Evolutionary conservation across 1,140 invertebrate species (phyloP), one percentile per base, ranked within the genome.

Genomic region (Zeugodacus cucurbitae): DNA sequence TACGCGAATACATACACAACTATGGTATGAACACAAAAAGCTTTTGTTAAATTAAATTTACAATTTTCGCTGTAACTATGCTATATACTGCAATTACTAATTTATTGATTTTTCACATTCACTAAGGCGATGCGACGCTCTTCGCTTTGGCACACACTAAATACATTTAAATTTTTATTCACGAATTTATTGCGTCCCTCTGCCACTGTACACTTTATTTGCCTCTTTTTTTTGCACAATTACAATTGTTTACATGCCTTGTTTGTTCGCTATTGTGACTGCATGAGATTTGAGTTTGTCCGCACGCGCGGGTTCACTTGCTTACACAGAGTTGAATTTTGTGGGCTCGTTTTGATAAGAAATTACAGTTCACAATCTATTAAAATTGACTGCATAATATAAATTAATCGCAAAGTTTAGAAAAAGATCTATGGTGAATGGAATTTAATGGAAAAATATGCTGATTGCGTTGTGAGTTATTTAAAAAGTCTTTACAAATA

Each of bases 131-230:
- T 48, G 74, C 22, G 44, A 82, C 74, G 74, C 41, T 82, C n/a
- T 48, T 82, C 37, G 37, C 74, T 82, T 82, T 82, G 74, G 74
- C 74, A 82, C 74, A 82, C 74, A 48, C 74, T 82, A 82, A 54
- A 82, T 82, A 82, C 74, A 82, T 82, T 82, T 82, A 82, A 82
- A 82, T 48, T 82, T 82, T 82, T 82, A 82, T 82, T 82, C 74
- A 82, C 74, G 74, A 82, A 82, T 82, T 82, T 82, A 11, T 82
- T 82, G 74, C 74, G 74, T 29, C 74, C 74, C 74, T 82, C 44
- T n/a, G 74, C n/a, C 26, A 37, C 37, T 48, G 74, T 82, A 48
- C 74, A 82, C 41, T 82, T 82, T 82, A 7, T 48, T 82, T 48
- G 74, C 41, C 74, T 82, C 22, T 82, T 82, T 78, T 78, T 74